phyloP scores from a whole-genome alignment of 53 echinoderm and acorn worm genomes.

The Antedon mediterranea region DNA sequence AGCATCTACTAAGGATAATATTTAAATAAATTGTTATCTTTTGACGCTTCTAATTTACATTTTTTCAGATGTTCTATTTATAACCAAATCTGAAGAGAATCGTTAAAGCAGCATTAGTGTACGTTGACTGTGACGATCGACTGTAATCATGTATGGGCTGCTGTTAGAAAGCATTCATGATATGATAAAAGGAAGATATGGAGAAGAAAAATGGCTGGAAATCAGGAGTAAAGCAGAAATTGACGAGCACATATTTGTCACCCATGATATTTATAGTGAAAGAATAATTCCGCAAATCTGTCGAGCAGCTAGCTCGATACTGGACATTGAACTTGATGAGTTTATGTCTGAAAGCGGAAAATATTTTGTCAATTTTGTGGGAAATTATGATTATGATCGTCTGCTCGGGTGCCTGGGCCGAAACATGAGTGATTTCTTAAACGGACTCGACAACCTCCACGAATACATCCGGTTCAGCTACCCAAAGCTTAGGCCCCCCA shows the following conservation, averaged over 20 bases:
- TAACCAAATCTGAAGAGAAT: no score
- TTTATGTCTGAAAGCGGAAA: constrained; percentile 56
- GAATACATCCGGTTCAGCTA: constrained; percentile 93
- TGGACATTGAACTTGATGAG: constrained; percentile 53
- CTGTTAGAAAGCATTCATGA: constrained; percentile 72
- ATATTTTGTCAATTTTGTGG: constrained; percentile 56
- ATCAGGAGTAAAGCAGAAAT: constrained; percentile 75
- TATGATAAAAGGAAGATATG: constrained; percentile 63
- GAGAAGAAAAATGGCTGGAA: constrained; percentile 53
- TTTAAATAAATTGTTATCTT: no score
- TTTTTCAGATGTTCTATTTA: no score
- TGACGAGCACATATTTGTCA: constrained; percentile 76
- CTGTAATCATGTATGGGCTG: constrained; percentile 71
- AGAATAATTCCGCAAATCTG: constrained; percentile 36
- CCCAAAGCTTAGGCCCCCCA: constrained; percentile 90
- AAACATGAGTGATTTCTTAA: constrained; percentile 81
- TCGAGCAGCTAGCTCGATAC: constrained; percentile 40
- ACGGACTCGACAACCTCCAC: constrained; percentile 84
- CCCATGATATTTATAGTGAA: constrained; percentile 91
- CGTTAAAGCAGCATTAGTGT: no score
- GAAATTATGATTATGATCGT: constrained; percentile 77
- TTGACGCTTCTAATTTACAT: no score
- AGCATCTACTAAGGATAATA: no score
- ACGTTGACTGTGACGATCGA: no score
- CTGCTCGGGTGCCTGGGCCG: constrained; percentile 81